Evolutionary conservation across 2,888 invertebrate species (phyloP).

Genomic region (Orthosia gracilis): DNA sequence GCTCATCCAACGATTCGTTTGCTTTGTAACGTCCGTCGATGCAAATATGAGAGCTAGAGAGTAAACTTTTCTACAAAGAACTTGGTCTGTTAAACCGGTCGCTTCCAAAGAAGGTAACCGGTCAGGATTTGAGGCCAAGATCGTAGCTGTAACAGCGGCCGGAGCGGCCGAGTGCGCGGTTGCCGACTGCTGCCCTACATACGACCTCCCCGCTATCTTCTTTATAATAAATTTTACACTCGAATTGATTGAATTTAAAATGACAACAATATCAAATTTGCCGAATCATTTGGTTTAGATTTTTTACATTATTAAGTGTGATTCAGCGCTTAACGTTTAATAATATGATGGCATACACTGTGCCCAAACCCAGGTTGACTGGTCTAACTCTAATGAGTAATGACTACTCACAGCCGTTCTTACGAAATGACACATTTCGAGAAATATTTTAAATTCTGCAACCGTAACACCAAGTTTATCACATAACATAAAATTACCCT

Average conservation of each 20-base stretch:
- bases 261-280: slow-evolving; percentile 62
- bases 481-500: neutral
- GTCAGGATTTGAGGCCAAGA: slow-evolving; percentile 87
- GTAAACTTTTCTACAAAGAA: slow-evolving; percentile 80
- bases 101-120: slow-evolving; percentile 88
- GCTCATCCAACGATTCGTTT: slow-evolving; percentile 58
- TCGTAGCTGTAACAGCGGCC: slow-evolving; percentile 71
- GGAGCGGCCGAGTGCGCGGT: slow-evolving; percentile 61
- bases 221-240: slow-evolving; percentile 38
- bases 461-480: neutral
- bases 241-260: slow-evolving; percentile 38
- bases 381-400: neutral
- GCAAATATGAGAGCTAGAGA: slow-evolving; percentile 76
- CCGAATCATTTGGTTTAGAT: slow-evolving; percentile 58
- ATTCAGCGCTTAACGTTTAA: slow-evolving; percentile 22
- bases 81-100: slow-evolving; percentile 86
- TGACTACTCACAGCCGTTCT: neutral
- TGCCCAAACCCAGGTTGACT: neutral
- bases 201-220: slow-evolving; percentile 73
- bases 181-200: slow-evolving; percentile 81
- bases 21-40: slow-evolving; percentile 60
- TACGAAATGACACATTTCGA: slow-evolving; percentile 1
- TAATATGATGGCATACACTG: slow-evolving; percentile 6
- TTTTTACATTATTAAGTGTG: slow-evolving; percentile 37
- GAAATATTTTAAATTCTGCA: neutral